phyloP scores from a whole-genome alignment of 2,888 invertebrate genomes.

The Tricholauxania praeusta region DNA sequence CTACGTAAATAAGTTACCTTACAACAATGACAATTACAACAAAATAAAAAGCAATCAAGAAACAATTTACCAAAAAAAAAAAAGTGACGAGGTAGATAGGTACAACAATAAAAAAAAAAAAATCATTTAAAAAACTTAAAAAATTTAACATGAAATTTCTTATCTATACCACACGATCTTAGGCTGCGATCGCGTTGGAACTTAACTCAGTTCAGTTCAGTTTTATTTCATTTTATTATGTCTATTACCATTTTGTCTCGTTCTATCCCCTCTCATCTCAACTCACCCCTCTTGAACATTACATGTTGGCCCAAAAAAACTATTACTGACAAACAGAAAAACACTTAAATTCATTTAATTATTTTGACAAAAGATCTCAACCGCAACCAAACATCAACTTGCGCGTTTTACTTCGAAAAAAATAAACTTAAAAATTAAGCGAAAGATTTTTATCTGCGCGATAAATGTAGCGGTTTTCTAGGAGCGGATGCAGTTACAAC shows the following conservation, averaged over 20 bases:
- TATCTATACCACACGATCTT: conserved; percentile 41
- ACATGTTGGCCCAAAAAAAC: too few species aligned
- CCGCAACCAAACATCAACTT: neutral
- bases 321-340: neutral
- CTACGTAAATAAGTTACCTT: too few species aligned
- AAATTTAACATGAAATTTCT: conserved; percentile 46
- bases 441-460: conserved; percentile 15
- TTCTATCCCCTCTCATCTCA: too few species aligned
- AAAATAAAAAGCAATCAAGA: conserved; percentile 42
- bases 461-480: conserved; percentile 9
- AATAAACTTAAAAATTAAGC: neutral
- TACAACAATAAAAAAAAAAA: conserved; percentile 1
- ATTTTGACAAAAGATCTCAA: conserved; percentile 28
- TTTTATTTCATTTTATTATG: too few species aligned
- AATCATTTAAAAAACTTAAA: conserved; percentile 12
- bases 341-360: conserved; percentile 29
- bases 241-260: too few species aligned
- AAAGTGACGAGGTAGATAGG: conserved; percentile 14
- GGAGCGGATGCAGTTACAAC: conserved; percentile 8
- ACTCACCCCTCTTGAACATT: too few species aligned
- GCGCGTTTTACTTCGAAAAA: too few species aligned
- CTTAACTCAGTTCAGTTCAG: too few species aligned
- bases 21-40: conserved; percentile 22
- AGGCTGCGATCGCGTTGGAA: neutral
- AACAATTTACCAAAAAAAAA: conserved; percentile 41